Evolutionary conservation across 1,140 invertebrate species (phyloP).

Genomic region (Wiebesia pumilae): DNA sequence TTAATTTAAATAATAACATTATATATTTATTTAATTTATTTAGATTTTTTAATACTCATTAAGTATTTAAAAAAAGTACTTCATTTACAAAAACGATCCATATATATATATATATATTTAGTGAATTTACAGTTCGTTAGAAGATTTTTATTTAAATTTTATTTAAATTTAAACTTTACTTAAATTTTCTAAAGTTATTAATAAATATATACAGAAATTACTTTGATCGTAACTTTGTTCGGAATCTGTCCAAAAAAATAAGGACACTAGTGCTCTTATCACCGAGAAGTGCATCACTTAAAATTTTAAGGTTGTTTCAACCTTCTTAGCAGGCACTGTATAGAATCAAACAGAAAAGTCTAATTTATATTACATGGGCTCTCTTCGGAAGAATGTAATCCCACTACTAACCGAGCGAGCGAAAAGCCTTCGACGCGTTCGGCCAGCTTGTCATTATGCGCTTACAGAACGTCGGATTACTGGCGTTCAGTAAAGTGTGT

Average conservation of each 20-base stretch:
- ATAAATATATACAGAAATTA: no score
- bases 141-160: no score
- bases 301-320: background rate
- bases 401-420: background rate
- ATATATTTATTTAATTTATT: no score
- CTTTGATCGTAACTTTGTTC: no score
- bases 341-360: slow-evolving; percentile 19
- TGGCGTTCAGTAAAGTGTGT: background rate
- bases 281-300: background rate
- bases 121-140: no score
- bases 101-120: no score
- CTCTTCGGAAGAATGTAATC: background rate
- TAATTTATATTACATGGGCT: slow-evolving; percentile 27
- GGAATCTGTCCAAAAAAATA: background rate
- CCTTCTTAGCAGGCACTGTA: background rate
- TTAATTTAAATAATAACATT: no score
- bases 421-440: slow-evolving; percentile 21
- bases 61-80: no score
- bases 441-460: slow-evolving; percentile 40
- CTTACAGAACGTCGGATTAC: slow-evolving; percentile 20
- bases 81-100: no score
- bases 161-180: no score
- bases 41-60: no score
- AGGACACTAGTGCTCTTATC: background rate
- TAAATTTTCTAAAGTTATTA: no score